Evolutionary conservation across 2,888 invertebrate genomes (phyloP), one percentile per base, ranked within the genome.

Genomic region (Diarsia mendica): DNA sequence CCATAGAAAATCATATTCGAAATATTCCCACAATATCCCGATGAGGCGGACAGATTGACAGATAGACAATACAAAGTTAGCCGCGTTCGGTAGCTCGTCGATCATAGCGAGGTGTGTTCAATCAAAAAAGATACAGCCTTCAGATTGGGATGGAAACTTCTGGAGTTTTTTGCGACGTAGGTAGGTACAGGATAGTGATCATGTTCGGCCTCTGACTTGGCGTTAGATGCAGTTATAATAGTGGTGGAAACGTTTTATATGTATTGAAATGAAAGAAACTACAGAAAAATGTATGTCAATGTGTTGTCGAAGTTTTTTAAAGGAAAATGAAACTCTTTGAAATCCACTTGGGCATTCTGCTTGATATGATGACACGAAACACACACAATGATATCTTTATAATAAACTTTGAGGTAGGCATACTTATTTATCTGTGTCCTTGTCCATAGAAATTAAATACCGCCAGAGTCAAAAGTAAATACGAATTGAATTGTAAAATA

Each of bases 81-180:
- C 89, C 92, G 91, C 88, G 84, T 90, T 92, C 94, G 90, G 94
- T 91, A 94, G 94, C 95, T 95, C 94, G 92, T 95, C 92, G 91
- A 95, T 95, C 96, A 95, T 90, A 73, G 79, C 85, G 91, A 93
- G 90, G 90, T 83, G 92, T 92, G 88, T 92, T 95, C 95, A 89
- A 95, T 95, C 95, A 95, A 93, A 93, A 93, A 76, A 88, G 93
- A 94, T 94, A 92, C 92, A 93, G 92, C 90, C 80, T 88, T 80
- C 75, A 87, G 90, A 94, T 93, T 91, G 79, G 49, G 63, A 55
- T 68, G 72, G 77, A 69, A 77, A 80, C 67, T 78, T 82, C 69
- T 73, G 67, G 67, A 58, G 76, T 87, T 90, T 89, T 91, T 90
- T 91, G 86, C 87, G 85, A 81, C 53, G 33, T 28, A 23, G 18